Evolutionary conservation across 2,888 invertebrate species (phyloP), one percentile per base, ranked within the genome.

Genomic region (Sclerodermus sp.): DNA sequence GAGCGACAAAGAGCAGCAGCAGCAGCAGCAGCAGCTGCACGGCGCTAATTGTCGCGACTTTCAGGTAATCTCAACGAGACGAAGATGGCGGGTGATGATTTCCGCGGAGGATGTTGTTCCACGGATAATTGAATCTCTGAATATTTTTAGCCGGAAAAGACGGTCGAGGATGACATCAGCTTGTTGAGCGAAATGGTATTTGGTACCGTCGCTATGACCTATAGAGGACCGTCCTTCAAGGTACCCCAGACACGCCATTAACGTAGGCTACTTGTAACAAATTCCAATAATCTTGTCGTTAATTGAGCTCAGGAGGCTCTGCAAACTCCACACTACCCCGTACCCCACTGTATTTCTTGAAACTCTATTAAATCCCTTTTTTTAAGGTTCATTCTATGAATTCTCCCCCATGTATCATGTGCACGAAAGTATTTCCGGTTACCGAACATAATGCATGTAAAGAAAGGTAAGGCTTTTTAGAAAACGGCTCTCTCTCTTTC

Each of bases 131-230:
- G 3, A 6, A 14, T 17, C 74, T 50, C 40, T 31, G 12, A 37
- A 42, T 15, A 42, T 50, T 56, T 50, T 32, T n/a, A 67, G 65
- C 47, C 39, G 34, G 34, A 13, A n/a, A 34, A 34, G 13, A 34
- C 4, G 3, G 47, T 55, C 14, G 64, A 66, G 30, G 71, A 76
- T 41, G 93, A 93, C 74, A 86, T 88, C 50, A 85, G 84, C 59
- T 82, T 87, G 57, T 82, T 94, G 73, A 90, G 92, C 63, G 95
- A 95, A 82, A 92, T 95, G 91, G 88, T 94, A 66, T 95, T 95
- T 77, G 95, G 95, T 6, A 88, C 93, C 1, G 89, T 92, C 44
- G 91, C 93, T 1, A 90, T 95, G 89, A 90, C 91, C 61, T 93
- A 87, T 79, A 86, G 88, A 70, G 93, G 91, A 47, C 87, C 91